Evolutionary conservation across 2,797 vertebrate genomes (phyloP).

Genomic region (Eulemur mongoz): DNA sequence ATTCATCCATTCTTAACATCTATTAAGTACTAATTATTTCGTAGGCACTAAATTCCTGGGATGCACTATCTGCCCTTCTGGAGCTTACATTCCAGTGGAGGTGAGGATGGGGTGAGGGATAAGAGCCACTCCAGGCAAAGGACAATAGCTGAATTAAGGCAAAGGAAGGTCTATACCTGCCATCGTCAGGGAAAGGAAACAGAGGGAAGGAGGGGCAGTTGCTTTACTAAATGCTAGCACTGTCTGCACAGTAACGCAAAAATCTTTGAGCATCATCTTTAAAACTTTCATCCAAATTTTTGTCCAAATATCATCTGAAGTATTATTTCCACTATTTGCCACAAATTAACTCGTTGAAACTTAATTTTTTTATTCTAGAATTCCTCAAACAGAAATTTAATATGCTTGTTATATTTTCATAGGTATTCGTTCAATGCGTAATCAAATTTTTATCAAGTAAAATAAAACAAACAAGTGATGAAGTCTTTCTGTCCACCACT

Average conservation of each 20-base stretch:
- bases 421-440: neutral
- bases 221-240: neutral
- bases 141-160: neutral
- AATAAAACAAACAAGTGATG: neutral
- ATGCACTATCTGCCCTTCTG: too few species aligned
- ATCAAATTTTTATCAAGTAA: neutral
- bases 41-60: neutral
- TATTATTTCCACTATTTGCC: neutral
- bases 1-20: neutral
- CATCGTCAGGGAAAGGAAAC: neutral
- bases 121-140: neutral
- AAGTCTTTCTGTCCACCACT: neutral
- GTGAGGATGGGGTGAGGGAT: neutral
- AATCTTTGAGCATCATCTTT: neutral
- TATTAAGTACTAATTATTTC: neutral
- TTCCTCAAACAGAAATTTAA: neutral
- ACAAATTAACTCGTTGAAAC: neutral
- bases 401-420: neutral
- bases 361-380: neutral
- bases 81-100: neutral
- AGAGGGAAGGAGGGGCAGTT: neutral
- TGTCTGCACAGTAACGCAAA: neutral
- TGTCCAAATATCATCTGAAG: neutral
- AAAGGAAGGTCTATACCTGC: neutral
- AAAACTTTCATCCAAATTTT: neutral